These are phyloP conservation scores for Drosophila willistoni DNA, from an alignment of 1,140 invertebrate species.

Conservation along the genomic window DNA sequence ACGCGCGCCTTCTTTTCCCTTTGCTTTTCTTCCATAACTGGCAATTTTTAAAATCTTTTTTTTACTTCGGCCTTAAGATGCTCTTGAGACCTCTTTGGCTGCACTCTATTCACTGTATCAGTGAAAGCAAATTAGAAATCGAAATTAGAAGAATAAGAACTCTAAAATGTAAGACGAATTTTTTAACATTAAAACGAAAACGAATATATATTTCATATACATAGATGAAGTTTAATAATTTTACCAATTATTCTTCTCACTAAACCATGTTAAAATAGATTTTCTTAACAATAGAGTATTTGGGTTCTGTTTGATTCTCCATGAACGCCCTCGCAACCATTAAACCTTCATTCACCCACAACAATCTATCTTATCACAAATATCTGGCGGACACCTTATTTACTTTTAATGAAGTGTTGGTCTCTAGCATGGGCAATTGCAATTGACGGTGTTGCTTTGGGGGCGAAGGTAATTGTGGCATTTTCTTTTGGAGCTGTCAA, in stretches of 20 bases:
- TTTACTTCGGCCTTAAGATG: slow-evolving; percentile 33
- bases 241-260: no score
- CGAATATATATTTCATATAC: no score
- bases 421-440: background rate
- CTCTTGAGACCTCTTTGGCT: slow-evolving; percentile 22
- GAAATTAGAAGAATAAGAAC: no score
- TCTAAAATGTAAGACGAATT: no score
- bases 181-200: no score
- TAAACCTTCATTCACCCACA: slow-evolving; percentile 10
- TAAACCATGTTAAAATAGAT: no score
- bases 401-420: slow-evolving; percentile 75
- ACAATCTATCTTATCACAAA: slow-evolving; percentile 35
- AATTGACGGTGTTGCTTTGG: slow-evolving; percentile 20
- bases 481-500: slow-evolving; percentile 56
- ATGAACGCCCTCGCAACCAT: slow-evolving; percentile 5
- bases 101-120: background rate
- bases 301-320: background rate
- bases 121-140: no score
- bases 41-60: slow-evolving; percentile 68
- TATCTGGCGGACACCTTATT: slow-evolving; percentile 66
- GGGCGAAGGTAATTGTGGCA: slow-evolving; percentile 50
- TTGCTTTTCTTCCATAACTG: slow-evolving; percentile 55
- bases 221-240: no score
- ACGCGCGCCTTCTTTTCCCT: slow-evolving; percentile 52
- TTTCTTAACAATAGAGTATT: background rate